phyloP scores from a whole-genome alignment of 92 coral and sea anemone species.

The Montipora capitata region DNA sequence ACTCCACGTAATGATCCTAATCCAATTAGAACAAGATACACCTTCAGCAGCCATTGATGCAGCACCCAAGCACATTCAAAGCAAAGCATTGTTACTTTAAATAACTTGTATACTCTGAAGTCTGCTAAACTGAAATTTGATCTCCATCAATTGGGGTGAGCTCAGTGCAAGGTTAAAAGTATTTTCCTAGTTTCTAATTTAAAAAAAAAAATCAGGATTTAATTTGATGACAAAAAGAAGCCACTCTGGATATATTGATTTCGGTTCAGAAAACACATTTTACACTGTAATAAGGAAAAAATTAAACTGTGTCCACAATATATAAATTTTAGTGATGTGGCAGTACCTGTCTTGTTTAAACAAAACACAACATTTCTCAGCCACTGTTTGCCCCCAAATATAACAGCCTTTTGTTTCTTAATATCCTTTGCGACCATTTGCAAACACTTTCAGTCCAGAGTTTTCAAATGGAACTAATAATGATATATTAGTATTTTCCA shows the following conservation, averaged over 20 bases:
- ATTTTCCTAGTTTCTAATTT: too few species aligned
- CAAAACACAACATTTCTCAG: slow-evolving; percentile 66
- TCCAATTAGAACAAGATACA: slow-evolving; percentile 74
- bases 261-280: background rate
- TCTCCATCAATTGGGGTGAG: background rate
- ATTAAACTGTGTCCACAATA: background rate
- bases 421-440: slow-evolving; percentile 10
- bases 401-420: slow-evolving; percentile 42
- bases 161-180: background rate
- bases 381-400: slow-evolving; percentile 56
- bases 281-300: background rate
- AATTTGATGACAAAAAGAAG: background rate
- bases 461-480: background rate
- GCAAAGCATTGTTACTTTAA: background rate
- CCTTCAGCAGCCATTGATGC: slow-evolving; percentile 74
- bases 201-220: too few species aligned
- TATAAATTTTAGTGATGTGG: slow-evolving; percentile 23
- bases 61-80: background rate
- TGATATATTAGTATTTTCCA: background rate
- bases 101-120: too few species aligned
- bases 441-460: slow-evolving; percentile 16
- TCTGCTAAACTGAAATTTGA: background rate
- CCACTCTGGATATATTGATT: background rate
- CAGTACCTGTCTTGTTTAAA: slow-evolving; percentile 69
- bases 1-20: slow-evolving; percentile 64